Conservation (phyloP, 2,888 invertebrate species). For the Aspidiotus rigidus region DNA sequence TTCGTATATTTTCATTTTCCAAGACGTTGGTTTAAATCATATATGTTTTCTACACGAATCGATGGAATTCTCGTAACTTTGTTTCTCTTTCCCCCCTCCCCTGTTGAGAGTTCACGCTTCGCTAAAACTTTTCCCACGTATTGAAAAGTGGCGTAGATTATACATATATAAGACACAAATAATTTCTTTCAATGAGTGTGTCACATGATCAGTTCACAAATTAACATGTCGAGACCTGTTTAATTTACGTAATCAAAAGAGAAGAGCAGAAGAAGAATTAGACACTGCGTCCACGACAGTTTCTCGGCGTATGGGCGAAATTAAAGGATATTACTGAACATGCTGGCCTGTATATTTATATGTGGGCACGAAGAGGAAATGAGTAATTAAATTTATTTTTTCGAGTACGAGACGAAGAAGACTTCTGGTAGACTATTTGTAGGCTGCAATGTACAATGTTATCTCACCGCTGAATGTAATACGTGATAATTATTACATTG, state of each 20-base stretch:
- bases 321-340: slow-evolving; percentile 1
- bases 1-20: no score
- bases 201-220: not conserved
- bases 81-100: no score
- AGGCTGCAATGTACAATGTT: no score
- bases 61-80: no score
- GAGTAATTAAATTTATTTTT: slow-evolving; percentile 28
- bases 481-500: slow-evolving; percentile 1
- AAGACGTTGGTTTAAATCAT: no score
- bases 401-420: not conserved
- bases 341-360: not conserved
- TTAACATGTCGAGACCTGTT: slow-evolving; percentile 4
- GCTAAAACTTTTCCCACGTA: no score
- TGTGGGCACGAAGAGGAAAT: slow-evolving; percentile 24
- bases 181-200: not conserved
- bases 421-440: no score
- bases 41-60: no score
- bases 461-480: not conserved
- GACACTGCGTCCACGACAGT: not conserved
- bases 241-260: not conserved
- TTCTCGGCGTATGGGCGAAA: slow-evolving; percentile 2
- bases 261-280: not conserved
- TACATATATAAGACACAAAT: no score
- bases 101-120: no score
- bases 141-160: no score